phyloP scores from a whole-genome alignment of 1,140 invertebrate species.

The Teleopsis dalmanni region DNA sequence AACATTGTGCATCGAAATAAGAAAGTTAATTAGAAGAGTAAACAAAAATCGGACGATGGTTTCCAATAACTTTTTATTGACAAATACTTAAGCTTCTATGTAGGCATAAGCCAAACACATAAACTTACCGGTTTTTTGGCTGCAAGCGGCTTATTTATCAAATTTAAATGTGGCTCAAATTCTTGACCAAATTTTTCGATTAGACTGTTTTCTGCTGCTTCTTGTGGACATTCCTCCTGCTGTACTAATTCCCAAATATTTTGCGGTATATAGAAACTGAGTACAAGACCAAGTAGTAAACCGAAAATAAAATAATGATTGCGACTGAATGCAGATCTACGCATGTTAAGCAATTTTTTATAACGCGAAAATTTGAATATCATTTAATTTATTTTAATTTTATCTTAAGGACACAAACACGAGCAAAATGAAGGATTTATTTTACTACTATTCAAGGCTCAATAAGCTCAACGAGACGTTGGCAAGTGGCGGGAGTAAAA shows the following conservation, averaged over 20 bases:
- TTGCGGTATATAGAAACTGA: slow-evolving; percentile 37
- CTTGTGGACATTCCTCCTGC: slow-evolving; percentile 39
- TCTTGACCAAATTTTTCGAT: slow-evolving; percentile 40
- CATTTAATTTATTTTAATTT: too few relatives aligned
- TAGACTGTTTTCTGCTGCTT: slow-evolving; percentile 30
- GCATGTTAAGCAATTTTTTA: slow-evolving; percentile 24
- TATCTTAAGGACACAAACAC: too few relatives aligned
- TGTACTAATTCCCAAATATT: slow-evolving; percentile 33
- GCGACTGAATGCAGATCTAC: slow-evolving; percentile 33
- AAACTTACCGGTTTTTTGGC: slow-evolving; percentile 40
- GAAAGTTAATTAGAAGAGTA: too few relatives aligned
- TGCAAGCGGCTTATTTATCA: slow-evolving; percentile 41
- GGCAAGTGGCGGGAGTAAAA: too few relatives aligned
- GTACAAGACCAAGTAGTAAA: slow-evolving; percentile 30
- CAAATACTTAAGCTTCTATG: too few relatives aligned
- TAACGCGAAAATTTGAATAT: not conserved
- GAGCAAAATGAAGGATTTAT: too few relatives aligned
- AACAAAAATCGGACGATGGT: too few relatives aligned
- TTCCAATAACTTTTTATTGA: too few relatives aligned
- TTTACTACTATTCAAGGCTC: too few relatives aligned
- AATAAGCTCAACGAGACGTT: too few relatives aligned
- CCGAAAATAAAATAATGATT: slow-evolving; percentile 42
- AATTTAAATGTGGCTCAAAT: slow-evolving; percentile 42
- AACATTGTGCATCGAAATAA: too few relatives aligned
- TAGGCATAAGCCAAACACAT: too few relatives aligned